Conservation (phyloP, 2,888 invertebrate genomes). For the Lamellibrachia columna region DNA sequence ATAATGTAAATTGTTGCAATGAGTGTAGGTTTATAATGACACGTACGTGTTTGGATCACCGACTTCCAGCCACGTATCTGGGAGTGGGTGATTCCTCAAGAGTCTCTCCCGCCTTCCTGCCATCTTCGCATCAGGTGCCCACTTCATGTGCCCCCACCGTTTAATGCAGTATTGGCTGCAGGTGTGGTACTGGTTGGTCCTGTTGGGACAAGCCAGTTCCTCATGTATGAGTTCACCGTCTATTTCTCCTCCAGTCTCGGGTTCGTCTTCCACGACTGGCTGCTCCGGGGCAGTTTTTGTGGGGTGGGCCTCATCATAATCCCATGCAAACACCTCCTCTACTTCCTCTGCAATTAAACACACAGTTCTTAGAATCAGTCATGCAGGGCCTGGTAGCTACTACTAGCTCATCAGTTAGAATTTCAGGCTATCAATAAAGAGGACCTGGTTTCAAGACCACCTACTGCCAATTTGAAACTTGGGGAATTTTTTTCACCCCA, state of each 20-base stretch:
- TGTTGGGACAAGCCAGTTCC: constrained; percentile 87
- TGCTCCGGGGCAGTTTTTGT: constrained; percentile 8
- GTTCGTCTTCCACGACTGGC: constrained; percentile 32
- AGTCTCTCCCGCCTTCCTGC: constrained; percentile 79
- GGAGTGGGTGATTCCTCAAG: constrained; percentile 86
- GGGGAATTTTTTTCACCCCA: too few relatives aligned
- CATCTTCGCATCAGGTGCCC: constrained; percentile 77
- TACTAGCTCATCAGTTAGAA: too few relatives aligned
- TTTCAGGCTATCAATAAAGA: too few relatives aligned
- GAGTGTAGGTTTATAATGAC: background rate
- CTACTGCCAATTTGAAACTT: too few relatives aligned
- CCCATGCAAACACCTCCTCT: constrained; percentile 95
- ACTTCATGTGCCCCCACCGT: constrained; percentile 59
- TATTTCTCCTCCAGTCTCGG: constrained; percentile 39
- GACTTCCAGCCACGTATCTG: constrained; percentile 91
- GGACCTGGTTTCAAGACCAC: too few relatives aligned
- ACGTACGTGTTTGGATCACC: constrained; percentile 82
- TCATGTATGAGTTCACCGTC: constrained; percentile 45
- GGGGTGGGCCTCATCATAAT: constrained; percentile 77
- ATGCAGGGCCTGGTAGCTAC: too few relatives aligned
- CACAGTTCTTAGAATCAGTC: background rate
- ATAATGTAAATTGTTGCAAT: background rate
- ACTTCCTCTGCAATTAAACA: constrained; percentile 47
- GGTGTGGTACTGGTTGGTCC: constrained; percentile 89
- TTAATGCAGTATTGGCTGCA: constrained; percentile 90